A percentile compares a stretch with the other conserved stretches of the same genome.
These are phyloP conservation scores for Callocephalon fimbriatum DNA, from an alignment of 2,113 vertebrate genomes.

Conservation along the genomic window DNA sequence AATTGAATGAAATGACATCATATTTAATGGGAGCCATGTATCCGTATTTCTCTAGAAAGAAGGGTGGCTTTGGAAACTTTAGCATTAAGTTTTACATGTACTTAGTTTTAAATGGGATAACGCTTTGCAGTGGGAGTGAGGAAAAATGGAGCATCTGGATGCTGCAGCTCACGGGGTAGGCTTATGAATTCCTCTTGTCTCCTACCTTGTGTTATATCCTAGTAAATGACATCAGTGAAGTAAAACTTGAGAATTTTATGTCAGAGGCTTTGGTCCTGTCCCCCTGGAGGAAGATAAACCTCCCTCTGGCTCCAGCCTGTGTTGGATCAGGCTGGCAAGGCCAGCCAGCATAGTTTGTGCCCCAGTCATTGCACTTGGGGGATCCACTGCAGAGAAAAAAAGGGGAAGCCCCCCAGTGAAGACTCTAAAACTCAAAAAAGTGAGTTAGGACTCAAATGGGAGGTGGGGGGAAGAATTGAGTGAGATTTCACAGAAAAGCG, in stretches of 20 bases:
- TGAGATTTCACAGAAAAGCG: not conserved
- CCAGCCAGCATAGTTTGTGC: not conserved
- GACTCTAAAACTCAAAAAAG: not conserved
- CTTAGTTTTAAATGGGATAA: not conserved
- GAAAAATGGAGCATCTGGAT: not conserved
- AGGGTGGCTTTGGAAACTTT: not conserved
- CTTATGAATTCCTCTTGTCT: not conserved
- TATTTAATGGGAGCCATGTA: not conserved
- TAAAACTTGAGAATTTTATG: not conserved
- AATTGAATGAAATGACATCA: not conserved
- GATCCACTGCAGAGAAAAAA: not conserved
- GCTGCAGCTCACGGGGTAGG: accelerated
- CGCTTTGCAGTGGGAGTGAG: not conserved
- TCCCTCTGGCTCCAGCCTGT: accelerated
- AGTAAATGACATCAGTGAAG: accelerated
- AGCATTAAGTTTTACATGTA: not conserved
- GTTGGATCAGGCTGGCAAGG: not conserved
- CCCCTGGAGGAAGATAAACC: accelerated
- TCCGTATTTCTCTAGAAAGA: not conserved
- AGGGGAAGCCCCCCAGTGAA: not conserved
- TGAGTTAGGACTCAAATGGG: not conserved
- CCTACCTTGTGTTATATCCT: not conserved
- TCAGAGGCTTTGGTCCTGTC: not conserved
- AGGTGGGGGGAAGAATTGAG: accelerated
- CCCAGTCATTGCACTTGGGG: accelerated